phyloP scores from a whole-genome alignment of 2,113 vertebrate species.

The Tinamus guttatus region DNA sequence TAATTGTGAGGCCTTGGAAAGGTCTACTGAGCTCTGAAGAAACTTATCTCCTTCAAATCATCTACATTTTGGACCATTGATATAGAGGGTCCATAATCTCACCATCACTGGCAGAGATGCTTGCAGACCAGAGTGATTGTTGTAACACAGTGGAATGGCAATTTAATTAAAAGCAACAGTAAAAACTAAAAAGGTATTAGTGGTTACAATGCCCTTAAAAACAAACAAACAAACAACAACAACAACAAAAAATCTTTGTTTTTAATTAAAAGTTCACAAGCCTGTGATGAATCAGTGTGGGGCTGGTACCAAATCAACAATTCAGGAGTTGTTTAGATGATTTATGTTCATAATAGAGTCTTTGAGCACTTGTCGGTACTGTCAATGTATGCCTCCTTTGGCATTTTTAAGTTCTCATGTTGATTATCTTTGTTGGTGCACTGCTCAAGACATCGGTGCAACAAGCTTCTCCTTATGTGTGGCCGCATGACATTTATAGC shows the following conservation, averaged over 20 bases:
- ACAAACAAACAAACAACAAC: rapidly evolving
- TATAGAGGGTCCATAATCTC: background rate
- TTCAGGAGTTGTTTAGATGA: background rate
- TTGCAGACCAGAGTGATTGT: background rate
- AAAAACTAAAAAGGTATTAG: background rate
- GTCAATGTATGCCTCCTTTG: background rate
- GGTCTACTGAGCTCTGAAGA: background rate
- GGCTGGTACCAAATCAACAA: background rate
- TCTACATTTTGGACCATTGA: background rate
- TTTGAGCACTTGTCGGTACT: background rate
- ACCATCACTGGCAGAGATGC: background rate
- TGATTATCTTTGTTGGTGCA: background rate
- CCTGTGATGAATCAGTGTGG: background rate
- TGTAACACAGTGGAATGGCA: background rate
- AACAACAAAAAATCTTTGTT: background rate
- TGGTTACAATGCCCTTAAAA: background rate
- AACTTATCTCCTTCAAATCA: background rate
- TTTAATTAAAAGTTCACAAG: background rate
- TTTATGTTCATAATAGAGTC: background rate
- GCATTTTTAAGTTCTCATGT: background rate
- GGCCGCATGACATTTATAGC: background rate
- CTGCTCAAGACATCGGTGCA: background rate
- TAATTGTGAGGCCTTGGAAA: background rate
- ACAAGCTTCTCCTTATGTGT: background rate
- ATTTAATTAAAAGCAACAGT: background rate